Percentiles rank a stretch among this genome's conserved stretches.
Evolutionary conservation across 2,797 vertebrate species (phyloP).

Genomic region (Sebastes diaconus): DNA sequence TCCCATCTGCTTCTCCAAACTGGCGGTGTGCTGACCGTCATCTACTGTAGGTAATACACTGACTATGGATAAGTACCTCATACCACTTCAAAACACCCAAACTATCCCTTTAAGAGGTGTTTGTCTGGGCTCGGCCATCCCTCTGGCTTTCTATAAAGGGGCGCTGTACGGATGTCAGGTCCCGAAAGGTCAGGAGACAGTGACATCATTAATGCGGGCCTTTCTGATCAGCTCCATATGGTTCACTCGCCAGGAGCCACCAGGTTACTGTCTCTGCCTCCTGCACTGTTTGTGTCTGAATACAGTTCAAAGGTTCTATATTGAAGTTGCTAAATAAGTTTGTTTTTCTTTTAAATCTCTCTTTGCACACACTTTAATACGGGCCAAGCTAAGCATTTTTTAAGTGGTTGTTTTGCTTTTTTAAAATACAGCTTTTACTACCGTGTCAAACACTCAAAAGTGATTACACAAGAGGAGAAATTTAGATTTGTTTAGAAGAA

Average conservation of each 20-base stretch:
- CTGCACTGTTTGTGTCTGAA: not conserved
- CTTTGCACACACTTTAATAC: not conserved
- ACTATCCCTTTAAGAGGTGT: slow-evolving; percentile 14
- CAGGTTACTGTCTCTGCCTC: slow-evolving; percentile 13
- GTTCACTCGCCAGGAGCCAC: slow-evolving; percentile 28
- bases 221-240: slow-evolving; percentile 76
- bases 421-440: not conserved
- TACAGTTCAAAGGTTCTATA: not conserved
- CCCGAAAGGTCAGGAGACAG: slow-evolving; percentile 72
- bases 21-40: not conserved
- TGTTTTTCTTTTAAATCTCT: not conserved
- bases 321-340: not conserved
- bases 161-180: slow-evolving; percentile 60
- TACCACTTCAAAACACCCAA: not conserved
- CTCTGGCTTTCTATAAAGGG: slow-evolving; percentile 67
- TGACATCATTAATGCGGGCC: slow-evolving; percentile 76
- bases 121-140: slow-evolving; percentile 30
- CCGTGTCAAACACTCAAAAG: not conserved
- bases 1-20: not conserved
- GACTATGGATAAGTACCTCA: not conserved
- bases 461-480: slow-evolving; percentile 59
- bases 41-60: not conserved
- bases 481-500: slow-evolving; percentile 1
- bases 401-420: not conserved
- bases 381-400: not conserved